Conservation (phyloP, 2,797 vertebrate species). For the Champsocephalus esox region DNA sequence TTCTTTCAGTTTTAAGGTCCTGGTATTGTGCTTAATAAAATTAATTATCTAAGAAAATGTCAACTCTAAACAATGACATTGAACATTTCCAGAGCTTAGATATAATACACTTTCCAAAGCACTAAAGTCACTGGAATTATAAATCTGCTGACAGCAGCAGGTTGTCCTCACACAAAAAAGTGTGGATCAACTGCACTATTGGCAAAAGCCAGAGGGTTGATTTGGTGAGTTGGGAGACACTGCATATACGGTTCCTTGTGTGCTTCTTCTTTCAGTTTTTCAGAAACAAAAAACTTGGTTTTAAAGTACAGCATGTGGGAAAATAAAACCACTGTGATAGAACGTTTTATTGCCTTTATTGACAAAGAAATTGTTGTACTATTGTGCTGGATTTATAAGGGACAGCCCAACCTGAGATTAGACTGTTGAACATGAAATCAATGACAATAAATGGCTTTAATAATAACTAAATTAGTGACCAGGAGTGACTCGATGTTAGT, state of each 20-base stretch:
- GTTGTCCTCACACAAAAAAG: constrained; percentile 8
- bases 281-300: neutral
- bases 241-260: neutral
- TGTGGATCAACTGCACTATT: neutral
- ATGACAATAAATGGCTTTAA: neutral
- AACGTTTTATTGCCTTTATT: neutral
- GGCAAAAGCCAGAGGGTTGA: neutral
- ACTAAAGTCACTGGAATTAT: neutral
- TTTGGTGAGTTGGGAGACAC: neutral
- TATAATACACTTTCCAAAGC: neutral
- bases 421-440: neutral
- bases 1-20: neutral
- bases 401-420: neutral
- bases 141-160: neutral
- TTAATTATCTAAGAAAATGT: neutral
- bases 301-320: neutral
- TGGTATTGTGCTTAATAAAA: neutral
- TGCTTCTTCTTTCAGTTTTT: neutral
- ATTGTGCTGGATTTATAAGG: neutral
- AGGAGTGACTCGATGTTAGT: neutral
- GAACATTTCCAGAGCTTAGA: neutral
- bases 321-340: neutral
- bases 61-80: neutral
- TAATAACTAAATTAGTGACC: neutral
- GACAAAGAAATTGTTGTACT: neutral